These are phyloP conservation scores for Aphidius colemani DNA, from an alignment of 2,888 invertebrate species.

Conservation along the genomic window DNA sequence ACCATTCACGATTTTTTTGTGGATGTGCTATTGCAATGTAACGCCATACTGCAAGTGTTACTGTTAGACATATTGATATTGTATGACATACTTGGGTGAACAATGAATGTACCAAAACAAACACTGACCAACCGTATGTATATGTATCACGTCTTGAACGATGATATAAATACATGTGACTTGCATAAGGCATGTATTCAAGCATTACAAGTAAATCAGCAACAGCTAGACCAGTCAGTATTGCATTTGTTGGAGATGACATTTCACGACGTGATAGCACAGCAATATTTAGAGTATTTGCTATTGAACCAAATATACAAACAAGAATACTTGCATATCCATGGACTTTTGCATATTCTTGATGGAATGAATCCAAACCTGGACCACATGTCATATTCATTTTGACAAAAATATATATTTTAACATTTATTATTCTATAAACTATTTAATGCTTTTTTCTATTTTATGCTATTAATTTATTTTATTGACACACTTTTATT, in stretches of 20 bases:
- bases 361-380: slow-evolving; percentile 67
- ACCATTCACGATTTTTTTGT: slow-evolving; percentile 80
- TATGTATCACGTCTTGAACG: slow-evolving; percentile 63
- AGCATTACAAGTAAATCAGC: slow-evolving; percentile 94
- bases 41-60: slow-evolving; percentile 90
- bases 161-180: slow-evolving; percentile 75
- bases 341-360: slow-evolving; percentile 74
- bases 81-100: slow-evolving; percentile 89
- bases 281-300: slow-evolving; percentile 89
- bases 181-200: slow-evolving; percentile 89
- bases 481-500: too few species aligned
- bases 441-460: too few species aligned
- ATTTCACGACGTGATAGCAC: slow-evolving; percentile 89
- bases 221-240: slow-evolving; percentile 86
- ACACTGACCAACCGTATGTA: slow-evolving; percentile 78
- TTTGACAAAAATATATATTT: background rate
- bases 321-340: slow-evolving; percentile 86
- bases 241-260: slow-evolving; percentile 89
- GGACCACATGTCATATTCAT: slow-evolving; percentile 59
- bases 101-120: slow-evolving; percentile 88
- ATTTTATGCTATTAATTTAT: too few species aligned
- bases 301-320: slow-evolving; percentile 87
- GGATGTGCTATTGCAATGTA: slow-evolving; percentile 86
- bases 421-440: too few species aligned
- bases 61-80: slow-evolving; percentile 90